Base-by-base conservation (phyloP, 2,888 invertebrate genomes). In the Euproctis similis region DNA sequence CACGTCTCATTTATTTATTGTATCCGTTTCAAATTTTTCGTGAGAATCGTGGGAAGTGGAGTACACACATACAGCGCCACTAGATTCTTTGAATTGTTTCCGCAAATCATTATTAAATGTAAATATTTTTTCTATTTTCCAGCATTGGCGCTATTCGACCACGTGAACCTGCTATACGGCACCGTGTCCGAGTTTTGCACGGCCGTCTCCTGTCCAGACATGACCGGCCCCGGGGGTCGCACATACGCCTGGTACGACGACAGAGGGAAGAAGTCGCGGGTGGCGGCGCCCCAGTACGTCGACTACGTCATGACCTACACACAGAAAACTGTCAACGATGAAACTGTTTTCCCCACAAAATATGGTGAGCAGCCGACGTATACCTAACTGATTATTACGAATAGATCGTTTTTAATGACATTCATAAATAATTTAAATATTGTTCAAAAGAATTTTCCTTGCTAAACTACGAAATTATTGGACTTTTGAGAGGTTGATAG, bases 251-350 rank as follows among this genome's bases (percentile, higher is more conserved):
- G 98, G 98, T 93, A 95, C 86, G 98, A 98, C 86, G 98, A 98
- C 81, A 97, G 97, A 86, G 97, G 98, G 58, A 98, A 98, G 88
- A 98, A 98, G 87, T 93, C 93, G 52, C 94, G 96, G 81, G 94
- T 97, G 64, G 94, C 97, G 50, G 97, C 98, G 58, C 97, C 97
- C 59, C 97, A 98, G 86, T 98, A 98, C 86, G 94, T 98, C 81
- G 98, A 98, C 87, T 97, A 96, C 87, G 97, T 97, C 71, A 98
- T 98, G 96, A 96, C 97, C 46, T 96, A 93, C 87, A 96, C 95
- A 59, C 97, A 98, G 86, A 96, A 96, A 87, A 96, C 95, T 54
- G 93, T 98, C 86, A 94, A 94, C 81, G 97, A 98, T 84, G 98
- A 98, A 88, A 90, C 91, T 67, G 90, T 97, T 73, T 98, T 98